These are phyloP conservation scores for Neomorphus geoffroyi DNA, from an alignment of 2,797 vertebrate genomes.

Conservation along the genomic window DNA sequence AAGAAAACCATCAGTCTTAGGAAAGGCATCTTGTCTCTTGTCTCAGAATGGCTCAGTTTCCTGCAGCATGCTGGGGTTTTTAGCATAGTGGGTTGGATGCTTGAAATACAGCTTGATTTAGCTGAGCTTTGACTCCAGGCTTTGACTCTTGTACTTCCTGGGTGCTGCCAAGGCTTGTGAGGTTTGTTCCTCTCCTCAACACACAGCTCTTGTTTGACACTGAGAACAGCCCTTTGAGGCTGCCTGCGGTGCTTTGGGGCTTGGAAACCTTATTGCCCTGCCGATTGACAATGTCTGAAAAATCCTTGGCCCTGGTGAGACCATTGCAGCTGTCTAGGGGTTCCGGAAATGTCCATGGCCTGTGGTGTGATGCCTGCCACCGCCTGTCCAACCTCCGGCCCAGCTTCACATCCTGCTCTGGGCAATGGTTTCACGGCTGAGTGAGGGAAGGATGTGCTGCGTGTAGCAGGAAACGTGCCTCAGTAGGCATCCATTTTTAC, in stretches of 20 bases:
- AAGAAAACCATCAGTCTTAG: not conserved
- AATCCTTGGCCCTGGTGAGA: not conserved
- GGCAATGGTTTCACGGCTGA: not conserved
- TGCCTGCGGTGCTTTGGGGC: not conserved
- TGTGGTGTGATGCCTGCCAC: not conserved
- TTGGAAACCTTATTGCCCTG: not conserved
- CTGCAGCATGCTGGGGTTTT: not conserved
- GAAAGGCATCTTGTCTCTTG: not conserved
- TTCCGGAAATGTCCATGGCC: not conserved
- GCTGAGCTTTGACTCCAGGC: not conserved
- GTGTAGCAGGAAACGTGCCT: not conserved
- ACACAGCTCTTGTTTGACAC: not conserved
- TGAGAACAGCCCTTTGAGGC: not conserved
- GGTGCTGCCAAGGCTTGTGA: not conserved
- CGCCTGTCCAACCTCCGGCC: not conserved
- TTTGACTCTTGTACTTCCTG: not conserved
- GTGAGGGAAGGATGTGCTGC: fast-evolving
- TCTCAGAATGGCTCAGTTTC: not conserved
- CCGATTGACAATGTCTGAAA: not conserved
- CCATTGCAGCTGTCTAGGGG: not conserved
- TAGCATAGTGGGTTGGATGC: not conserved
- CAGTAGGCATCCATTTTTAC: not conserved
- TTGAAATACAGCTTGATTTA: not conserved
- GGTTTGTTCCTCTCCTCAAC: not conserved
- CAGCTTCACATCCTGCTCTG: not conserved